phyloP scores from a whole-genome alignment of 2,888 invertebrate genomes.

The Muscina levida region DNA sequence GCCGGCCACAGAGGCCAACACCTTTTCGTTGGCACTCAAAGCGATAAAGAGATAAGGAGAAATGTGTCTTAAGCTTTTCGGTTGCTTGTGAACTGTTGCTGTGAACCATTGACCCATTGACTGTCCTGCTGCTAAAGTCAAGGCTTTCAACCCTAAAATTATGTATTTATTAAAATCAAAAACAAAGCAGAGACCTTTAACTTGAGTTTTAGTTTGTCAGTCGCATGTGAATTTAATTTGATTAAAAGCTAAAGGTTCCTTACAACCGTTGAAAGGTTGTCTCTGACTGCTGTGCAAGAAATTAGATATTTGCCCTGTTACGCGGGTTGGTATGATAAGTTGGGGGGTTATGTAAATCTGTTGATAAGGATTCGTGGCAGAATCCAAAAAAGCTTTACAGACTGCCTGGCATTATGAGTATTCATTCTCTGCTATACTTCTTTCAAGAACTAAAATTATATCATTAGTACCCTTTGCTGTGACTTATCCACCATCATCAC shows the following conservation, averaged over 20 bases:
- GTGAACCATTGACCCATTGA: neutral
- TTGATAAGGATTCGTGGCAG: no score
- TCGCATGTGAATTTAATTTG: slow-evolving; percentile 39
- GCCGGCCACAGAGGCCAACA: slow-evolving; percentile 13
- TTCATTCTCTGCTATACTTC: no score
- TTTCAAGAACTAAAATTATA: no score
- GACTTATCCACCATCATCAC: no score
- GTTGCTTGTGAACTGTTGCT: slow-evolving; percentile 30
- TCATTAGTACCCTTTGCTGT: no score
- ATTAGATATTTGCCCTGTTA: no score
- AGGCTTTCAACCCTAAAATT: neutral
- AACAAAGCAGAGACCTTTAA: slow-evolving; percentile 18
- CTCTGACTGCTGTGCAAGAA: no score
- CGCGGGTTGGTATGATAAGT: neutral
- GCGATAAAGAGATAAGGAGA: neutral
- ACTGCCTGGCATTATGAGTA: no score
- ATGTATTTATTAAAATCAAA: slow-evolving; percentile 15
- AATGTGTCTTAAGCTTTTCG: no score
- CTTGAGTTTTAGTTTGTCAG: neutral
- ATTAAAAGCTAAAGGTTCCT: slow-evolving; percentile 37
- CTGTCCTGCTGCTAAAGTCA: neutral
- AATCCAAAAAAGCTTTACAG: no score
- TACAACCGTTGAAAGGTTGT: no score
- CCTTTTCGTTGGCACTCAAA: neutral
- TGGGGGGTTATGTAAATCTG: no score